Evolutionary conservation across 1,140 invertebrate genomes (phyloP), one percentile per base, ranked within the genome.

Genomic region (Tetragnatha versicolor): DNA sequence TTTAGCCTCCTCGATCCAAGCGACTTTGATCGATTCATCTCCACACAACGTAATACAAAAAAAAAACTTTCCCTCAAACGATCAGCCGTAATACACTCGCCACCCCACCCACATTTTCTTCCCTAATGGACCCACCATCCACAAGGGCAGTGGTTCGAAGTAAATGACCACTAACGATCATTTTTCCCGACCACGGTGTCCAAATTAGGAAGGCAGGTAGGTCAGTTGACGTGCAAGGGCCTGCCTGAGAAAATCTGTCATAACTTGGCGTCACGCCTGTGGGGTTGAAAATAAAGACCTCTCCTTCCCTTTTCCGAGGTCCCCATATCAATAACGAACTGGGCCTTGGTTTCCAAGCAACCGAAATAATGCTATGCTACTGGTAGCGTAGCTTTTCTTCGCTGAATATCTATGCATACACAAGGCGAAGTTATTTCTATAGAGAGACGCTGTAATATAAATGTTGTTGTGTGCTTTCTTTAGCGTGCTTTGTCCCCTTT

Each of bases 281-380:
- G 25, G 20, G 37, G 61, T 65, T 27, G 61, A 65, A n/a, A 65
- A 42, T 65, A 65, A 65, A 65, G 61, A 65, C 61, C 61, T 65
- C 61, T 25, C n/a, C n/a, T n/a, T 39, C 27, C 33, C 33, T 39
- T 65, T 39, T 22, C 61, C 14, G 27, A 65, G 61, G 61, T 45
- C 61, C n/a, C 37, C 61, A 65, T 65, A 65, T 65, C 61, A 65
- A 65, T 65, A 42, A 65, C 42, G 33, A 39, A 37, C 61, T 25
- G 39, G 25, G 27, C 61, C 61, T 29, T 45, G 20, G 61, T 65
- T 65, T 35, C 61, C 17, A 42, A n/a, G 61, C 61, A 65, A 45
- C 61, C 22, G 10, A 65, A 65, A 65, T 27, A 65, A 65, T 42
- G 61, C 61, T 42, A 65, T 25, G 39, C 61, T 39, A 20, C 31